Percentiles rank a stretch among this genome's conserved stretches.
phyloP scores from a whole-genome alignment of 1,140 invertebrate genomes.

The Periplaneta americana region DNA sequence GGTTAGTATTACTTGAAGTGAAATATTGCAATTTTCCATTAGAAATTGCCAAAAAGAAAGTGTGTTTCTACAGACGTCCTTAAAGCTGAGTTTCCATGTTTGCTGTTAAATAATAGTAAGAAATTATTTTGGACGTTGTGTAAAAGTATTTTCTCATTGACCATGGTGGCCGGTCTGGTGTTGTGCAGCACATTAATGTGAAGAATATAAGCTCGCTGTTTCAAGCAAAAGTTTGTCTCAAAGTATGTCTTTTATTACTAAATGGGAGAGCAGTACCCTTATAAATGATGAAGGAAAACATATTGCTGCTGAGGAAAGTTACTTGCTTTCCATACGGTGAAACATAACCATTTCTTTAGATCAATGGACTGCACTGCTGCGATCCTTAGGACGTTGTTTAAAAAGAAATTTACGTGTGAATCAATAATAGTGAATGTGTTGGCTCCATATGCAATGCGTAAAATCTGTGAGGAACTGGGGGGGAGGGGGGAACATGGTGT shows the following conservation, averaged over 20 bases:
- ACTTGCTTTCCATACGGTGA: not conserved
- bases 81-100: not conserved
- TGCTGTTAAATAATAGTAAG: not conserved
- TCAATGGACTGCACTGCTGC: too few relatives aligned
- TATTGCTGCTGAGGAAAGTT: slow-evolving; percentile 5
- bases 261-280: not conserved
- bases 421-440: not conserved
- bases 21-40: not conserved
- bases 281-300: not conserved
- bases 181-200: not conserved
- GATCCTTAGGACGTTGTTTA: too few relatives aligned
- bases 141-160: not conserved
- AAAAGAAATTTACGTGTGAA: too few relatives aligned
- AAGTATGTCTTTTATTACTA: not conserved
- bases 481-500: not conserved
- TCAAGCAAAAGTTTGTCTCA: not conserved
- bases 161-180: not conserved
- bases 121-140: slow-evolving; percentile 1
- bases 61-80: not conserved
- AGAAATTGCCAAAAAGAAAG: not conserved
- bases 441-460: not conserved
- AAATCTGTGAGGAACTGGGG: not conserved
- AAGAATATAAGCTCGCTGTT: not conserved
- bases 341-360: too few relatives aligned
- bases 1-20: not conserved